phyloP scores from a whole-genome alignment of 2,113 vertebrate species.

The Ceuthmochares aereus region DNA sequence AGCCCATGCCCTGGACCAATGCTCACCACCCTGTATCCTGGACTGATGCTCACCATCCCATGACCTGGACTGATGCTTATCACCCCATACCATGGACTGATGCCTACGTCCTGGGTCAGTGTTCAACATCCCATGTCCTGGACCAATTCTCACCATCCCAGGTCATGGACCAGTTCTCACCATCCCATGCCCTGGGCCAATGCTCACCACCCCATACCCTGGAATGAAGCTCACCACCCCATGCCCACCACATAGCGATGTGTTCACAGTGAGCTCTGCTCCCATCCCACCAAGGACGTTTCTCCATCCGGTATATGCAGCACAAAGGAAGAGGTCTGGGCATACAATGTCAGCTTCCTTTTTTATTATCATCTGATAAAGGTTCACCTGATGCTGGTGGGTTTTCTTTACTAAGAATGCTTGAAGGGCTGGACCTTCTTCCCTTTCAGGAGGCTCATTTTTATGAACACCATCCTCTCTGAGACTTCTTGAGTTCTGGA shows the following conservation, averaged over 20 bases:
- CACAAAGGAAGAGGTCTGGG: accelerated
- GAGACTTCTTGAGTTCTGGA: not conserved
- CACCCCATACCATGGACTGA: too few species aligned
- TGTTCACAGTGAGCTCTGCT: accelerated
- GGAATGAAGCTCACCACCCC: not conserved
- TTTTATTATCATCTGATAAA: not conserved
- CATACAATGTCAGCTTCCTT: not conserved
- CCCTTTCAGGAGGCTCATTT: not conserved
- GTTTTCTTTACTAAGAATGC: not conserved
- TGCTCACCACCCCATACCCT: not conserved
- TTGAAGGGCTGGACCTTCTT: not conserved
- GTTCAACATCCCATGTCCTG: too few species aligned
- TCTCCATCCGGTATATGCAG: not conserved
- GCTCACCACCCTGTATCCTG: too few species aligned
- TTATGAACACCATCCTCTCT: not conserved
- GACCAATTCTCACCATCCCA: too few species aligned
- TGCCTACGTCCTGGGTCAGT: too few species aligned
- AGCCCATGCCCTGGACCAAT: too few species aligned
- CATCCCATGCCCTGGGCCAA: not conserved
- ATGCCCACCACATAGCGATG: accelerated
- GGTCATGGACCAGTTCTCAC: too few species aligned
- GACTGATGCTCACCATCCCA: too few species aligned
- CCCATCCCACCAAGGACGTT: not conserved
- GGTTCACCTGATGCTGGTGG: not conserved
- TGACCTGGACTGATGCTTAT: too few species aligned